These are phyloP conservation scores for Paracanthobrama guichenoti DNA, from an alignment of 2,113 vertebrate genomes.

Conservation along the genomic window DNA sequence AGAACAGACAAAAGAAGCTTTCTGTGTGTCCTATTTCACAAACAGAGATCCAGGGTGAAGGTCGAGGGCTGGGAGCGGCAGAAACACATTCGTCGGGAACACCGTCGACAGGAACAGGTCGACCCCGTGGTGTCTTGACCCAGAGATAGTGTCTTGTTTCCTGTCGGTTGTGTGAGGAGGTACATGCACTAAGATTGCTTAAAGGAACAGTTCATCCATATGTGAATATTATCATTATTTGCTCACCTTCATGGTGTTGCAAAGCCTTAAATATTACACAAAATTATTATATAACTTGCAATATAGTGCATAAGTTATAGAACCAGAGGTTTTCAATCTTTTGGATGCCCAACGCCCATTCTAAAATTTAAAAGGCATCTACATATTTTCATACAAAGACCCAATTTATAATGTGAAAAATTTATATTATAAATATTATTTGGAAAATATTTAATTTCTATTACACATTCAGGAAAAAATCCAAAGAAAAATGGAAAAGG, in stretches of 20 bases:
- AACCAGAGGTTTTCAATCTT: background rate
- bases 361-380: background rate
- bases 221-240: background rate
- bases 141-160: background rate
- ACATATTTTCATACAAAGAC: too few species aligned
- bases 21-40: slow-evolving; percentile 25
- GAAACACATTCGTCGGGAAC: background rate
- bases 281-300: background rate
- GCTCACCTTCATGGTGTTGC: background rate
- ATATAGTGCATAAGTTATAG: background rate
- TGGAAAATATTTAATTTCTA: too few species aligned
- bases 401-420: too few species aligned
- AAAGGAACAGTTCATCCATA: background rate
- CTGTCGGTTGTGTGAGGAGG: background rate
- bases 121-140: too few species aligned
- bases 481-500: too few species aligned
- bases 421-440: too few species aligned
- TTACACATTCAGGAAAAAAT: too few species aligned
- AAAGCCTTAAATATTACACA: background rate
- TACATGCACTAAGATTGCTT: background rate
- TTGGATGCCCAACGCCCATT: background rate
- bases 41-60: background rate
- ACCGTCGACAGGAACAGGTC: slow-evolving; percentile 5
- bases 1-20: background rate
- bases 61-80: too few species aligned